These are phyloP conservation scores for Lottia gigantea DNA, from an alignment of 2,888 invertebrate genomes.

Conservation along the genomic window DNA sequence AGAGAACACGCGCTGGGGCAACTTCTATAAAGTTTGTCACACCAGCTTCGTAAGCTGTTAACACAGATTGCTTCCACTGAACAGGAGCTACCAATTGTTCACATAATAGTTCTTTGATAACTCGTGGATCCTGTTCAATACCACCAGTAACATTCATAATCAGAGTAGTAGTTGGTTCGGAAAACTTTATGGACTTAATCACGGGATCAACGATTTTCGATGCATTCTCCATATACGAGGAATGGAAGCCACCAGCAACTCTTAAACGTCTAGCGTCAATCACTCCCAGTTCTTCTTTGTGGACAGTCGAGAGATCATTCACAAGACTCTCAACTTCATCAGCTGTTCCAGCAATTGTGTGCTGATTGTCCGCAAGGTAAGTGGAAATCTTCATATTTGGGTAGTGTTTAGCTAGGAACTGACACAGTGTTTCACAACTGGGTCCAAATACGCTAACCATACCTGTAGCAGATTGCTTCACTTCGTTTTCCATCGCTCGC, in stretches of 20 bases:
- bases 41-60: not conserved
- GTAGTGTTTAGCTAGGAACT: not conserved
- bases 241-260: not conserved
- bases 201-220: not conserved
- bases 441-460: slow-evolving; percentile 19
- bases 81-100: slow-evolving; percentile 2
- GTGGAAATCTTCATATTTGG: not conserved
- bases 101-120: not conserved
- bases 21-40: not conserved
- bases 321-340: not conserved
- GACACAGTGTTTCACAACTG: slow-evolving; percentile 13
- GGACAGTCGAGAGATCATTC: not conserved
- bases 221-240: not conserved
- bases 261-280: not conserved
- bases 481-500: slow-evolving; percentile 18
- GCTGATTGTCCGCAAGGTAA: not conserved
- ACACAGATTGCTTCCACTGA: not conserved
- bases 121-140: not conserved
- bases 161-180: not conserved
- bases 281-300: not conserved
- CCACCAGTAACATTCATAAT: not conserved
- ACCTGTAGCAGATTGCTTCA: slow-evolving; percentile 11
- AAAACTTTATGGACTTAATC: not conserved
- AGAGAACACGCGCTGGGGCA: not conserved
- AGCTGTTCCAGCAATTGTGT: not conserved